Base-by-base conservation (phyloP, 2,797 vertebrate genomes). In the Sparus aurata region DNA sequence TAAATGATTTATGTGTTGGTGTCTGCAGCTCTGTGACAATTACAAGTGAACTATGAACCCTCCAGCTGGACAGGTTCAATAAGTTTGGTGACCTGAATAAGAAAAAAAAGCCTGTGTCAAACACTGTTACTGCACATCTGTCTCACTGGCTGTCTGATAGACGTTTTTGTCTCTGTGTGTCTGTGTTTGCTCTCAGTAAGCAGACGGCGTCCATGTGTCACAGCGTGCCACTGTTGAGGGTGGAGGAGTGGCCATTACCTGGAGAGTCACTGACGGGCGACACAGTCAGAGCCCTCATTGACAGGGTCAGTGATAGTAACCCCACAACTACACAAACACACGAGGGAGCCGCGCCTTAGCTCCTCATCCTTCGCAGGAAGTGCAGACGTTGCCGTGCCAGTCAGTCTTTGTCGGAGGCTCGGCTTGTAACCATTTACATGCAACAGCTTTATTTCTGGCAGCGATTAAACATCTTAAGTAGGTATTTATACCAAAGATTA, bases 201-300 rank as follows among this genome's bases (percentile, higher is more conserved):
- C 95, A 96, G 3, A 86, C 90, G 79, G 88, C 94, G 79, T 91
- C 95, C 80, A 88, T 94, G 95, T 95, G 94, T 87, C 95, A 96
- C 93, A 97, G 95, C 55, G 94, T 94, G 46, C 96, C 97, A 1
- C 92, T 94, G 85, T 92, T 99, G 87, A 94, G 96, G 91, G 97
- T 98, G 91, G 98, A 99, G 90, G 97, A 98, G 90, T 99, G 96
- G 96, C 96, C 96, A 18, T 88, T 97, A 79, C 93, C 94, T 2
- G 94, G 92, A 73, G 97, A 99, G 79, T 95, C 95, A 2, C 95
- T 97, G 91, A 97, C 97, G 10, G 95, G 96, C 2, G 97, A 97
- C 69, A 90, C 93, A 0, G 96, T 97, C 77, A 93, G 96, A 90
- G 97, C 95, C 4, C 94, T 99, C 68, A 92, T 99, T 73, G 97